phyloP scores from a whole-genome alignment of 2,797 vertebrate genomes.

The Spea hammondii region DNA sequence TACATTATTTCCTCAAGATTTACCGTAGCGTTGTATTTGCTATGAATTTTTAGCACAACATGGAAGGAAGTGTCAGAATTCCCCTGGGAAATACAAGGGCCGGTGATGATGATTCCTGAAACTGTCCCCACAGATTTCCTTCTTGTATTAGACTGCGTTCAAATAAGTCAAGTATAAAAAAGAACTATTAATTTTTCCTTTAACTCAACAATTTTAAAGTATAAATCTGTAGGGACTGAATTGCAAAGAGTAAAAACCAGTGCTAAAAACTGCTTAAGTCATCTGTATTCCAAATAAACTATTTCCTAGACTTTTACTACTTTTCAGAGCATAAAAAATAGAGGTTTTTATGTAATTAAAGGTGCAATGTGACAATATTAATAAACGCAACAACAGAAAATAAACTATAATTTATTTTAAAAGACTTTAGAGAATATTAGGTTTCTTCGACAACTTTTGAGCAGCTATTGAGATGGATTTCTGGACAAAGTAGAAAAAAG shows the following conservation, averaged over 20 bases:
- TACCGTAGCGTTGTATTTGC: background rate
- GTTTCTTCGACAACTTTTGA: no score
- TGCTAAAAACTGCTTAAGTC: constrained; percentile 5
- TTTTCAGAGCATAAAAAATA: no score
- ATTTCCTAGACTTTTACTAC: background rate
- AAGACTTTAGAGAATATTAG: no score
- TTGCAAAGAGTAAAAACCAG: constrained; percentile 1
- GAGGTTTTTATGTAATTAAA: no score
- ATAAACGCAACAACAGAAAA: no score
- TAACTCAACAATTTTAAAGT: constrained; percentile 10
- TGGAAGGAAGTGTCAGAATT: constrained; percentile 3
- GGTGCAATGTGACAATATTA: no score
- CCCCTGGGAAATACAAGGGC: constrained; percentile 21
- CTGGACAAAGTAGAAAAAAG: no score
- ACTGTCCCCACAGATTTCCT: background rate
- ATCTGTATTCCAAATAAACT: background rate
- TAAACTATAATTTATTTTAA: no score
- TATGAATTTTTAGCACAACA: constrained; percentile 2
- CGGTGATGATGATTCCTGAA: background rate
- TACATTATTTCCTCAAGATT: background rate
- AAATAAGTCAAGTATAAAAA: constrained; percentile 14
- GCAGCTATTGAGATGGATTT: no score
- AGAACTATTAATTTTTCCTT: constrained; percentile 23
- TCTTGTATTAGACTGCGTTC: constrained; percentile 15
- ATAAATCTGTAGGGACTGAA: background rate